Evolutionary conservation across 2,113 vertebrate species (phyloP).

Genomic region (Erythrolamprus reginae): DNA sequence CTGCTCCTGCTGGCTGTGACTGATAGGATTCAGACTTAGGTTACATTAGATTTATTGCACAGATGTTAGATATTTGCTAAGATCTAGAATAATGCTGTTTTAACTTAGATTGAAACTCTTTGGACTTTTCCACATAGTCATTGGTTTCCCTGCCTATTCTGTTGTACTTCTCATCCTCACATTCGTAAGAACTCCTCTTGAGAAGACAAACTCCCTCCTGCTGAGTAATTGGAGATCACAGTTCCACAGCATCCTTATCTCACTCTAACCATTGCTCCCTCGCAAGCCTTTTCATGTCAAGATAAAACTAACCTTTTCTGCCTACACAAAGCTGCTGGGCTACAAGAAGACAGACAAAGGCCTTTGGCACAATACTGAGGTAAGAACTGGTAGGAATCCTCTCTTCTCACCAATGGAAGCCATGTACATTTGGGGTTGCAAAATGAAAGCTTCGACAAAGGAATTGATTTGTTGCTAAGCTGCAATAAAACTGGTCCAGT

Average conservation of each 20-base stretch:
- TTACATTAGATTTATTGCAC: background rate
- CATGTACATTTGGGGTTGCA: background rate
- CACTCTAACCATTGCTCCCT: background rate
- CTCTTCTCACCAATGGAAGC: background rate
- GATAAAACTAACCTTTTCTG: background rate
- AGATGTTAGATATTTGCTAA: background rate
- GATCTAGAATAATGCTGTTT: background rate
- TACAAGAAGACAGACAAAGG: background rate
- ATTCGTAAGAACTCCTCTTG: background rate
- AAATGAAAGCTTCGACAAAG: background rate
- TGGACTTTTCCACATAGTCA: background rate
- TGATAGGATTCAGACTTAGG: background rate
- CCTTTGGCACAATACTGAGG: background rate
- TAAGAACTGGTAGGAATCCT: background rate
- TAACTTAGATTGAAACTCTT: background rate
- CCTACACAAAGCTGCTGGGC: background rate
- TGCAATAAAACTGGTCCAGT: background rate
- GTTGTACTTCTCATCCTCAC: background rate
- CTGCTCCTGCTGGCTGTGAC: background rate
- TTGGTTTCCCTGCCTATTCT: background rate
- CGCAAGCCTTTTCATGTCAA: background rate
- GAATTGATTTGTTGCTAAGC: background rate
- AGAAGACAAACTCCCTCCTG: background rate
- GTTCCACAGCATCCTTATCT: background rate
- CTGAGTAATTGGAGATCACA: background rate